Conservation (phyloP, 2,888 invertebrate species). For the Pyrochroa serraticornis region DNA sequence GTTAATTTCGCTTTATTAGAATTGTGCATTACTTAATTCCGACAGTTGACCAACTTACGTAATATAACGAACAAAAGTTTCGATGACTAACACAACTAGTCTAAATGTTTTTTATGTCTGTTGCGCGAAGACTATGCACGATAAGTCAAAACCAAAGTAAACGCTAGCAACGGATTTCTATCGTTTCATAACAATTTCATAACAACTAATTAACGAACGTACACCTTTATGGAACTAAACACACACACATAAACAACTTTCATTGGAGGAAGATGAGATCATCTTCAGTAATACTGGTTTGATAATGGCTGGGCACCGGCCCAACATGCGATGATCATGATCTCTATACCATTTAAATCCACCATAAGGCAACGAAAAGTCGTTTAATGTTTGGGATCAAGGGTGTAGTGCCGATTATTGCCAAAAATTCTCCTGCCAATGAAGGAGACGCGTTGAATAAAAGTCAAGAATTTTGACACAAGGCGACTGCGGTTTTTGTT, state of each 20-base stretch:
- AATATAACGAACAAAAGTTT: too few species aligned
- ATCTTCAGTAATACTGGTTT: constrained; percentile 47
- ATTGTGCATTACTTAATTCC: too few species aligned
- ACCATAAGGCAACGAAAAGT: background rate
- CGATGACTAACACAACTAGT: too few species aligned
- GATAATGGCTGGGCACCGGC: constrained; percentile 18
- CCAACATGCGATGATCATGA: background rate
- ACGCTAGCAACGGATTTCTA: background rate
- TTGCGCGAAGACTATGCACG: too few species aligned
- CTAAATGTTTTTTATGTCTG: too few species aligned
- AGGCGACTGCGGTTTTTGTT: background rate
- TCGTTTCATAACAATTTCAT: constrained; percentile 3
- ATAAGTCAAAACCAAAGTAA: background rate
- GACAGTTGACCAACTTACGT: too few species aligned
- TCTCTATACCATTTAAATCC: constrained; percentile 14
- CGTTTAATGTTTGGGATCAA: too few species aligned
- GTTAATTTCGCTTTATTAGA: too few species aligned
- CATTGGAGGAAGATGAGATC: constrained; percentile 49
- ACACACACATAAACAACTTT: constrained; percentile 43
- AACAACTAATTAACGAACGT: constrained; percentile 7
- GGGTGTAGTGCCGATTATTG: too few species aligned
- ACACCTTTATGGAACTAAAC: constrained; percentile 33
- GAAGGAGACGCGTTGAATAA: too few species aligned
- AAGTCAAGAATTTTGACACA: background rate
- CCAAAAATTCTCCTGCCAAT: too few species aligned